These are phyloP conservation scores for Esperia sulphurella DNA, from an alignment of 2,888 invertebrate genomes.

Conservation along the genomic window DNA sequence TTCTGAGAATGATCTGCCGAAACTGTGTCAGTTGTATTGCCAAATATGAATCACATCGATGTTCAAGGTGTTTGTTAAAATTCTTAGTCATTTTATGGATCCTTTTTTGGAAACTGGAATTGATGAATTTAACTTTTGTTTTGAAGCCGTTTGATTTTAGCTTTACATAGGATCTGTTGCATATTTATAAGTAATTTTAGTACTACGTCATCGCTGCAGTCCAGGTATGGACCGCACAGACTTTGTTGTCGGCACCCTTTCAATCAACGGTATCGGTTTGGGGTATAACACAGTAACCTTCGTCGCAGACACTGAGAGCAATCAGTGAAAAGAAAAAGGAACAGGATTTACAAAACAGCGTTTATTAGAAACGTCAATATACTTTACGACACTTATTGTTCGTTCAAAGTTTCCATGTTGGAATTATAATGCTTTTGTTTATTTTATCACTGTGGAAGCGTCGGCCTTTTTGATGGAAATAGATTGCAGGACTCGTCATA, in stretches of 20 bases:
- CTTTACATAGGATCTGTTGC: conserved; percentile 23
- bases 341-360: conserved; percentile 34
- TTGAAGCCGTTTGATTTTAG: background rate
- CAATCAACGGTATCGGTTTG: conserved; percentile 43
- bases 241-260: conserved; percentile 42
- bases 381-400: conserved; percentile 55
- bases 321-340: conserved; percentile 31
- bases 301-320: conserved; percentile 30
- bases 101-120: background rate
- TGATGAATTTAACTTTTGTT: background rate
- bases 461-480: conserved; percentile 30
- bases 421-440: conserved; percentile 45
- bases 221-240: conserved; percentile 44
- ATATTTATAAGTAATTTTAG: conserved; percentile 36
- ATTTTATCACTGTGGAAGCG: conserved; percentile 24
- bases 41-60: conserved; percentile 27
- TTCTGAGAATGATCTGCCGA: conserved; percentile 21
- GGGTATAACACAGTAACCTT: conserved; percentile 23
- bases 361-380: conserved; percentile 48
- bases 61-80: conserved; percentile 11
- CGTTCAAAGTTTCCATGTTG: conserved; percentile 31
- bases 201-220: conserved; percentile 16
- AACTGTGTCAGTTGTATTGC: conserved; percentile 35
- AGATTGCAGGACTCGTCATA: background rate
- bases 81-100: background rate